Evolutionary conservation across 1,140 invertebrate genomes (phyloP).

Genomic region (Eufriesea mexicana): DNA sequence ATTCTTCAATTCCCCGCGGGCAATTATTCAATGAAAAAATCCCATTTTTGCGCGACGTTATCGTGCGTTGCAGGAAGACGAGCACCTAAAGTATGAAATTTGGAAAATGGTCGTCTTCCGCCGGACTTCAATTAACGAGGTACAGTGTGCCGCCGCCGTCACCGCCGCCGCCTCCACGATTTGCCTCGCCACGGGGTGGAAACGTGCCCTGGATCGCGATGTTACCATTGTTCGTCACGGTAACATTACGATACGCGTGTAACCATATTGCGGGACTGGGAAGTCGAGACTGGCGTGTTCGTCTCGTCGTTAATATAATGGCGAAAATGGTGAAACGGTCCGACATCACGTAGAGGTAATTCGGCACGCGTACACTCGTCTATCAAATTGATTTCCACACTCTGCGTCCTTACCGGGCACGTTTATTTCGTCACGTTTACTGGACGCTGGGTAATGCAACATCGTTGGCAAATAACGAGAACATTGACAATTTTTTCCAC

Average conservation of each 20-base stretch:
- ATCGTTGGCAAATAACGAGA: slow-evolving; percentile 22
- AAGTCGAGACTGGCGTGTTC: slow-evolving; percentile 63
- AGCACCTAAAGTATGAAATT: slow-evolving; percentile 53
- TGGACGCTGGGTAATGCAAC: slow-evolving; percentile 44
- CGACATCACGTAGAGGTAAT: slow-evolving; percentile 83
- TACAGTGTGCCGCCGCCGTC: not conserved
- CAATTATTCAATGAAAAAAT: slow-evolving; percentile 40
- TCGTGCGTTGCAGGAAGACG: slow-evolving; percentile 32
- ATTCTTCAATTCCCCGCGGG: not conserved
- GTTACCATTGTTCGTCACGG: slow-evolving; percentile 71
- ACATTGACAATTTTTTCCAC: not conserved
- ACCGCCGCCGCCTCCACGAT: slow-evolving; percentile 36
- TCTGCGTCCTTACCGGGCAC: slow-evolving; percentile 64
- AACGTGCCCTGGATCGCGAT: slow-evolving; percentile 78
- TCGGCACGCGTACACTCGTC: slow-evolving; percentile 81
- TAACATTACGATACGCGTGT: slow-evolving; percentile 69
- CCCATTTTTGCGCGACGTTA: slow-evolving; percentile 21
- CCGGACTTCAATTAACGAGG: slow-evolving; percentile 66
- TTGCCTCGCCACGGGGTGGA: slow-evolving; percentile 64
- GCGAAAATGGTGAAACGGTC: slow-evolving; percentile 81
- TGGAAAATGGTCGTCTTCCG: slow-evolving; percentile 64
- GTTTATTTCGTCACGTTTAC: slow-evolving; percentile 61
- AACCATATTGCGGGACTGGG: slow-evolving; percentile 57
- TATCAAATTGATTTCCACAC: slow-evolving; percentile 82
- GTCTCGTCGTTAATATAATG: slow-evolving; percentile 80